Evolutionary conservation across 2,888 invertebrate species (phyloP), one percentile per base, ranked within the genome.

Genomic region (Callimorpha dominula): DNA sequence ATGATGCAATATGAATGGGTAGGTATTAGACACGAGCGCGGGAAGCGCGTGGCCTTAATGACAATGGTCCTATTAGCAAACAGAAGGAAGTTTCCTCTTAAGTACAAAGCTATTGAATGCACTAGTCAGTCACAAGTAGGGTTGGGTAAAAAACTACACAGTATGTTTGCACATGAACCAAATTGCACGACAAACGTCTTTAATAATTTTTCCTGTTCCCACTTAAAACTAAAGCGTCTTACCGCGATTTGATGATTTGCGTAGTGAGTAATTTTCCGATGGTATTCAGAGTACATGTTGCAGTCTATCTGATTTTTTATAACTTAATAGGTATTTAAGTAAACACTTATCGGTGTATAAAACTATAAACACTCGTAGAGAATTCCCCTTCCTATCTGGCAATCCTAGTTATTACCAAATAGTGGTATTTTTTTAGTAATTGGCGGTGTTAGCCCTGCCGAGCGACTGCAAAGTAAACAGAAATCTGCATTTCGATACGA

Each of bases 1-100:
- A 60, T 60, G 60, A 31, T 60, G 60, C 31, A 40, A n/a, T n/a
- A 65, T 0, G 31, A 15, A 65, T 11, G 6, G 12, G 60, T 62
- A 62, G 7, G 31, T 31, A 31, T 31, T 31, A 31, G 62, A 62
- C 40, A 54, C 11, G 57, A 52, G 64, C 42, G 63, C 63, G 62
- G 49, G 49, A 57, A 77, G 71, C 64, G 70, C 70, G 67, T 62
- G 79, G 68, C 68, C 69, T 81, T 74, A 83, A 81, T 74, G 83
- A 72, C 81, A 78, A 76, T 68, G 76, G 20, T 65, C 5, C 54
- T 65, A 52, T 68, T 66, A 43, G 52, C 17, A 70, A 64, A 67
- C 63, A 65, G 52, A 67, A 73, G 17, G 71, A 70, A 57, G 54
- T 64, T 9, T 42, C 43, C 46, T 73, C 46, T 68, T 17, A 46